phyloP scores from a whole-genome alignment of 2,113 vertebrate genomes.

The Chunga burmeisteri region DNA sequence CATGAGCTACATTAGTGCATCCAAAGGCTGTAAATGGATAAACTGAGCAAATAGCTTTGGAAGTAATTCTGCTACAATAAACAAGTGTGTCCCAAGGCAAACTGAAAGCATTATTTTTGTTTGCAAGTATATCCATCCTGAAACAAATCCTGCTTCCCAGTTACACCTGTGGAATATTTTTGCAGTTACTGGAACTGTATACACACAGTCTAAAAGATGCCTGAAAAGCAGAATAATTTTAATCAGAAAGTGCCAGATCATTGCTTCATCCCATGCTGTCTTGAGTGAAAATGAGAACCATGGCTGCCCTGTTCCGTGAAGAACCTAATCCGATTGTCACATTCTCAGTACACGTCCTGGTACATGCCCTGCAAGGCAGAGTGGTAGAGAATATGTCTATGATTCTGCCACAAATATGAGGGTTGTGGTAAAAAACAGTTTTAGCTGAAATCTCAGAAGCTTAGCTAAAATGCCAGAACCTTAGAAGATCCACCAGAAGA shows the following conservation, averaged over 20 bases:
- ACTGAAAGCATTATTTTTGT: background rate
- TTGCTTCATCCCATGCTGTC: background rate
- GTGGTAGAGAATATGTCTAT: background rate
- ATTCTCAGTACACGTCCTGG: background rate
- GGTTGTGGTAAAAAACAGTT: accelerated
- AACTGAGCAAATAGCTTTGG: background rate
- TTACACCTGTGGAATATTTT: background rate
- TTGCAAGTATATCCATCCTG: background rate
- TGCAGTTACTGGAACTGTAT: background rate
- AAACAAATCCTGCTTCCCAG: background rate
- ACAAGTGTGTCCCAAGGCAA: background rate
- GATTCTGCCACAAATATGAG: background rate
- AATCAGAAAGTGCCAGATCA: background rate
- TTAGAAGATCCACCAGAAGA: background rate
- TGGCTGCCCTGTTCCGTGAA: background rate
- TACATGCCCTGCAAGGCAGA: background rate
- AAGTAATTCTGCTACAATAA: background rate
- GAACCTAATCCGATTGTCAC: background rate
- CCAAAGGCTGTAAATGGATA: background rate
- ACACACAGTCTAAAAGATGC: background rate
- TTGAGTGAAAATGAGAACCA: background rate
- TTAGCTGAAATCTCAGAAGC: background rate
- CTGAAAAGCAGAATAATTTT: background rate
- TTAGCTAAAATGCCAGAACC: background rate
- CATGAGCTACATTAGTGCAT: background rate